Evolutionary conservation across 2,797 vertebrate species (phyloP).

Genomic region (Cetoscarus ocellatus): DNA sequence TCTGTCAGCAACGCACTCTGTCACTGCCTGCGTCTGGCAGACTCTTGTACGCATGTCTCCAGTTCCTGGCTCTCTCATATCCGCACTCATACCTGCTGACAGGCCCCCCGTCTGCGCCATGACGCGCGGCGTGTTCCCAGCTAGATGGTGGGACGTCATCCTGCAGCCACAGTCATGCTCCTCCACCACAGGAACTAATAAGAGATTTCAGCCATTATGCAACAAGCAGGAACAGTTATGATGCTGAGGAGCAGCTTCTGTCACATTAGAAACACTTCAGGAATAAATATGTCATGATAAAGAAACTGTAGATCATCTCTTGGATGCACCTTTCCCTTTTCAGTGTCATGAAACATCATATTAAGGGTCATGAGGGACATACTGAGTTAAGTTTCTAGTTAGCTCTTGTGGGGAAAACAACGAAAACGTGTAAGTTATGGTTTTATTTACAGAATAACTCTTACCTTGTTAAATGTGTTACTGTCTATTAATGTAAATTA

Average conservation of each 20-base stretch:
- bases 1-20: constrained; percentile 15
- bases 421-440: too few relatives aligned
- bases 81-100: constrained; percentile 59
- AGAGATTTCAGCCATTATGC: background rate
- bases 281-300: too few relatives aligned
- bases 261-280: too few relatives aligned
- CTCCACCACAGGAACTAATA: constrained; percentile 12
- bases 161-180: constrained; percentile 16
- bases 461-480: too few relatives aligned
- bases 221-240: background rate
- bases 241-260: background rate
- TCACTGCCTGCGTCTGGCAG: constrained; percentile 33
- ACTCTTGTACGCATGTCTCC: constrained; percentile 39
- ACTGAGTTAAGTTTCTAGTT: too few relatives aligned
- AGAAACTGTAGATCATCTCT: background rate
- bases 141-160: constrained; percentile 27
- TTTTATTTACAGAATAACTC: too few relatives aligned
- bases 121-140: constrained; percentile 40
- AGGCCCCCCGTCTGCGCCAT: constrained; percentile 50
- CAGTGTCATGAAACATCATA: background rate
- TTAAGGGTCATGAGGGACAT: background rate
- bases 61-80: constrained; percentile 29
- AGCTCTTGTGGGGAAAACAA: too few relatives aligned
- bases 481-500: too few relatives aligned
- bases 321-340: background rate